phyloP scores from a whole-genome alignment of 35 echinoderm and acorn worm genomes.

The Hemicentrotus pulcherrimus region DNA sequence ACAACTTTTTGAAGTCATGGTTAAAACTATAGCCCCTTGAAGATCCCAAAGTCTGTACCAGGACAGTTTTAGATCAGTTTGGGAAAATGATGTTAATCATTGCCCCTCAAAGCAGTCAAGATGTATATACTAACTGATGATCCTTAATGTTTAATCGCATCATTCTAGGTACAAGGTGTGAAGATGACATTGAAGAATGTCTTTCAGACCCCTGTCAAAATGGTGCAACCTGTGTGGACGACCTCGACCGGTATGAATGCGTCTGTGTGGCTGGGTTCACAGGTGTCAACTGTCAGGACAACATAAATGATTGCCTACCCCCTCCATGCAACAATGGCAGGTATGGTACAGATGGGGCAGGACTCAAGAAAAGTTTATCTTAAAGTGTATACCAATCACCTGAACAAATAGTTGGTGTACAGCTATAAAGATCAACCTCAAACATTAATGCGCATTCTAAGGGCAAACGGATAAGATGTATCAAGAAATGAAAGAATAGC shows the following conservation, averaged over 20 bases:
- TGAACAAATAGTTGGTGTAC: no score
- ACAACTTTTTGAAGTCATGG: no score
- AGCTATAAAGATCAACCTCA: no score
- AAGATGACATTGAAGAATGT: constrained; percentile 15
- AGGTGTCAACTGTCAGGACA: constrained; percentile 28
- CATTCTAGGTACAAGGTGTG: background rate
- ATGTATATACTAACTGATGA: background rate
- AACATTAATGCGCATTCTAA: no score
- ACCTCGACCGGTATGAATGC: background rate
- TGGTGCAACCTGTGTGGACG: constrained; percentile 19
- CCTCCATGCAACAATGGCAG: constrained; percentile 25
- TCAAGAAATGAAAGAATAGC: no score
- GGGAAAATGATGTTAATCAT: no score
- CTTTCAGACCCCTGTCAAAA: background rate
- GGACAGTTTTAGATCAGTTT: background rate
- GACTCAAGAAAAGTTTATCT: background rate
- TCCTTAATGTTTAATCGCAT: background rate
- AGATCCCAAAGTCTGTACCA: background rate
- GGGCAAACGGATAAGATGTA: no score
- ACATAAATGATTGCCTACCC: constrained; percentile 27
- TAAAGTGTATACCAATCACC: no score
- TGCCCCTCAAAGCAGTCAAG: no score
- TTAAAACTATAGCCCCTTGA: no score
- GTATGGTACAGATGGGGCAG: background rate
- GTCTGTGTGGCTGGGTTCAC: background rate